Percentiles rank a stretch among this genome's conserved stretches.
phyloP scores from a whole-genome alignment of 2,888 invertebrate genomes.

The Pemphredon lugubris region DNA sequence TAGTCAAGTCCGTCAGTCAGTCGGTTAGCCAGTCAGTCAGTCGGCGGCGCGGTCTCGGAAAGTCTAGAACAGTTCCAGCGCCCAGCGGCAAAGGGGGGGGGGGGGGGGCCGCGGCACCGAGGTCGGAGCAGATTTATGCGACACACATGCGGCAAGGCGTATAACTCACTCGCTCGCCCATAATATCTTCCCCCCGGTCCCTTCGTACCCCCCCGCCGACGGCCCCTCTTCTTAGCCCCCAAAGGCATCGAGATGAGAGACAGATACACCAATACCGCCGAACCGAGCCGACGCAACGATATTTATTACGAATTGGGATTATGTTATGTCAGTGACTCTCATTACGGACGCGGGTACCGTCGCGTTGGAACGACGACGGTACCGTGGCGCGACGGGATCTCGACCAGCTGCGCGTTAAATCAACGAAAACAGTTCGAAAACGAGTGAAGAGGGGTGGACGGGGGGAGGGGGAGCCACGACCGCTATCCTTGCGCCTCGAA shows the following conservation, averaged over 20 bases:
- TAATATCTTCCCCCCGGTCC: conserved; percentile 76
- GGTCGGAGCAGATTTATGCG: conserved; percentile 80
- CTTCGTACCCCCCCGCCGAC: conserved; percentile 80
- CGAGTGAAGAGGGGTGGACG: no score
- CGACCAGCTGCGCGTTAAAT: no score
- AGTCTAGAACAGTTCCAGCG: conserved; percentile 54
- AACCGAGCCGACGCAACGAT: conserved; percentile 64
- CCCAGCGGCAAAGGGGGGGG: background rate
- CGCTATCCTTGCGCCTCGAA: no score
- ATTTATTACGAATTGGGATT: conserved; percentile 79
- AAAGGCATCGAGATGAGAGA: conserved; percentile 71
- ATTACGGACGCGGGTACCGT: no score
- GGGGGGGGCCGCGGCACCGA: conserved; percentile 65
- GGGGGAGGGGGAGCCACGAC: no score
- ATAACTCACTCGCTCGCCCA: conserved; percentile 80
- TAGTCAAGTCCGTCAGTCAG: conserved; percentile 1
- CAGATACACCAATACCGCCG: conserved; percentile 73
- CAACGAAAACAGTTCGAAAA: no score
- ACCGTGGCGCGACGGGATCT: no score
- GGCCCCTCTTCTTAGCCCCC: conserved; percentile 69
- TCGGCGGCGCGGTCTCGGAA: conserved; percentile 53
- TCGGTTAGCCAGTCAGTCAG: conserved; percentile 66
- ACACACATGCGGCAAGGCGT: conserved; percentile 80
- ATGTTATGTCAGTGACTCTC: conserved; percentile 68
- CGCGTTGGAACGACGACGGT: no score